Evolutionary conservation across 2,797 vertebrate species (phyloP), one percentile per base, ranked within the genome.

Genomic region (Falco peregrinus): DNA sequence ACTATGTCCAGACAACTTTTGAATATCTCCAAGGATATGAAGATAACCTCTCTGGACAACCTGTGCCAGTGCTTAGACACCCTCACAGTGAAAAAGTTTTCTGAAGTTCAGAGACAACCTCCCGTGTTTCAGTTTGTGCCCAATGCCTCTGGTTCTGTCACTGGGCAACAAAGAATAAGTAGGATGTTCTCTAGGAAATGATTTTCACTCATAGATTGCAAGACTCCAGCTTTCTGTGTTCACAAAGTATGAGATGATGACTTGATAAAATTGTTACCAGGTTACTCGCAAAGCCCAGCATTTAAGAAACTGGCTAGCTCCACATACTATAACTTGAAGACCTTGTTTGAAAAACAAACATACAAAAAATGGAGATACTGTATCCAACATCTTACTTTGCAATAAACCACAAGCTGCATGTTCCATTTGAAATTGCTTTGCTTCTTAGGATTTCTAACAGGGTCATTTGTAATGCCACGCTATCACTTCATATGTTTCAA

Each of bases 221-320:
- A 75, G 81, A 77, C 17, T 81, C 28, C 53, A 69, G n/a, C 39
- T 76, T 87, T 83, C 65, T 93, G 47, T 39, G 41, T 53, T 90
- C 50, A 71, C 29, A 83, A 88, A 90, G 16, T 48, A 10, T 47
- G 60, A 82, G 63, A 71, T 17, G 17, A 84, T 61, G 20, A 41
- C 43, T 84, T 89, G 67, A 91, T 80, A 93, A 89, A 84, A 90
- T 89, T 85, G 67, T 94, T 78, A 63, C 10, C 41, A 70, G 37
- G 57, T 80, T 92, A 87, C 57, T 92, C 78, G 86, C 60, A 92
- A 82, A 90, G 39, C 10, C 13, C 53, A 54, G 24, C 12, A 70
- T 70, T 84, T 79, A 53, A 63, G 81, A 82, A 93, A 75, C 9
- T 39, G 22, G 21, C 70, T 83, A 74, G n/a, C 41, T 81, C n/a